These are phyloP conservation scores for Leistus spinibarbis DNA, from an alignment of 2,888 invertebrate genomes.

Conservation along the genomic window DNA sequence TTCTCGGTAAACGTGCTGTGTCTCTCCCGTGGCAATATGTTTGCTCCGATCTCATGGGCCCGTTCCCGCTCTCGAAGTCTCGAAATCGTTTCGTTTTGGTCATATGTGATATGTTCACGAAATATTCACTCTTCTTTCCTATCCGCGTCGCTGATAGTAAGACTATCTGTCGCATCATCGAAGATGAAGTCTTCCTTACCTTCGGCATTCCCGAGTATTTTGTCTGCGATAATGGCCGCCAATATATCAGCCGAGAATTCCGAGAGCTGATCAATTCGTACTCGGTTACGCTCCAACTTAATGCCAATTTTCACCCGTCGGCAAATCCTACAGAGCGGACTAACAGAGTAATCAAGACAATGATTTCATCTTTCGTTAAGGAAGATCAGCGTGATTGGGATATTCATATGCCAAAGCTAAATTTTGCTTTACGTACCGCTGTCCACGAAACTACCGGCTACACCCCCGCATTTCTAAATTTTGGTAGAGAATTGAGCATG, in stretches of 20 bases:
- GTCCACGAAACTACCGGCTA: slow-evolving; percentile 33
- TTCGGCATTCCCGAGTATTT: slow-evolving; percentile 12
- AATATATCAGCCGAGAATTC: slow-evolving; percentile 41
- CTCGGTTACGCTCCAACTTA: slow-evolving; percentile 27
- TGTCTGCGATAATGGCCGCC: slow-evolving; percentile 41
- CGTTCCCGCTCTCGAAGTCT: slow-evolving; percentile 38
- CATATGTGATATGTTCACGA: slow-evolving; percentile 42
- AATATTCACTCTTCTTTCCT: slow-evolving; percentile 41
- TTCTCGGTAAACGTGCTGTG: slow-evolving; percentile 36
- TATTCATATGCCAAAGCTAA: slow-evolving; percentile 18
- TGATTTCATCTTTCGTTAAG: slow-evolving; percentile 40
- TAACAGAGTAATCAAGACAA: slow-evolving; percentile 42
- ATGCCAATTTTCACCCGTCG: slow-evolving; percentile 42
- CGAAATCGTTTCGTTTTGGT: slow-evolving; percentile 41
- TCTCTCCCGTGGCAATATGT: slow-evolving; percentile 40
- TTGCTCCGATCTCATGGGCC: slow-evolving; percentile 44
- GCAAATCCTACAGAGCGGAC: slow-evolving; percentile 43
- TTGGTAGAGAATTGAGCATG: slow-evolving; percentile 27
- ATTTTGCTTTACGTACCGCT: slow-evolving; percentile 41
- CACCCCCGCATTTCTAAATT: slow-evolving; percentile 42
- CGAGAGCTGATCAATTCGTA: not conserved
- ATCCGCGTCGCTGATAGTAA: slow-evolving; percentile 39
- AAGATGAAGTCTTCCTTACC: slow-evolving; percentile 27
- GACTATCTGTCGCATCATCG: slow-evolving; percentile 19
- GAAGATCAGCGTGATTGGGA: slow-evolving; percentile 43